Conservation (phyloP, 2,888 invertebrate genomes). For the Drosophila kanekoi region DNA sequence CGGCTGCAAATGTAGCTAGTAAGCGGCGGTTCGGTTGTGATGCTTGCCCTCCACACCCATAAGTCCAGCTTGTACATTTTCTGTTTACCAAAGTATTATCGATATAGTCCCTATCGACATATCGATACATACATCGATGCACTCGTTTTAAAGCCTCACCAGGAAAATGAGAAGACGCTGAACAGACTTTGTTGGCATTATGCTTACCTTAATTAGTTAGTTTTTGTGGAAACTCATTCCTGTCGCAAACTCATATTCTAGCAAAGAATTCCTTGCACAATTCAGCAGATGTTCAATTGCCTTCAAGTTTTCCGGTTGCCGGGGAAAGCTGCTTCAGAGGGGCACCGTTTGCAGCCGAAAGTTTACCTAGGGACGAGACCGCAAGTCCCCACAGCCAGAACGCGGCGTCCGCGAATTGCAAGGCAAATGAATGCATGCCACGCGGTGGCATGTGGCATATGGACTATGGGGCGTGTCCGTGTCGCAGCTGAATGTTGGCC, state of each 20-base stretch:
- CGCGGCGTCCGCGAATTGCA: constrained; percentile 4
- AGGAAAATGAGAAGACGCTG: no score
- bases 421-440: constrained; percentile 48
- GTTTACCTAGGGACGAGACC: constrained; percentile 10
- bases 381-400: constrained; percentile 6
- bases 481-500: constrained; percentile 35
- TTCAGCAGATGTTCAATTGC: constrained; percentile 23
- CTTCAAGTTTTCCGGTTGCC: constrained; percentile 3
- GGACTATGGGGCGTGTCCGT: constrained; percentile 28
- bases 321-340: constrained; percentile 5
- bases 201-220: background rate
- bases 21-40: no score
- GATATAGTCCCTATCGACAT: no score
- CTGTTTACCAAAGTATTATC: no score
- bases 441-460: constrained; percentile 20
- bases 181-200: no score
- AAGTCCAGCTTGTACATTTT: no score
- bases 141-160: no score
- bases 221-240: background rate
- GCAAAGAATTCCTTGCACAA: background rate
- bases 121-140: no score
- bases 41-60: no score
- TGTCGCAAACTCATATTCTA: background rate
- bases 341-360: constrained; percentile 1
- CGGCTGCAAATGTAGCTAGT: no score